These are phyloP conservation scores for Limnephilus auricula DNA, from an alignment of 2,888 invertebrate species.

Conservation along the genomic window DNA sequence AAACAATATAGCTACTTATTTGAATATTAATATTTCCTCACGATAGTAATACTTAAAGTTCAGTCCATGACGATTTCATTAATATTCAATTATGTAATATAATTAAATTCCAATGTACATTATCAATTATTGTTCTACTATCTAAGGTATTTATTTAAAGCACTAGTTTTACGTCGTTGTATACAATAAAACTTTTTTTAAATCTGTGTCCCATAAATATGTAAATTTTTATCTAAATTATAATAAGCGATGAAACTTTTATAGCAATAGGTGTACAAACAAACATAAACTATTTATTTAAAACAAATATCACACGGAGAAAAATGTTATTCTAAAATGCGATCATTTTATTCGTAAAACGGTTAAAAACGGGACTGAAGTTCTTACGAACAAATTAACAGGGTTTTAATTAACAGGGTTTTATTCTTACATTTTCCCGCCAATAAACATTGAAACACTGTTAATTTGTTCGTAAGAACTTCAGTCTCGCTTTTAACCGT, in stretches of 20 bases:
- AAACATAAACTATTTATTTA: background rate
- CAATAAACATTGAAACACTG: too few species aligned
- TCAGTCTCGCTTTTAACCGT: too few species aligned
- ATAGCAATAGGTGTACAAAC: background rate
- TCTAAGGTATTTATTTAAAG: background rate
- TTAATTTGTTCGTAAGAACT: too few species aligned
- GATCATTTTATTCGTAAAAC: too few species aligned
- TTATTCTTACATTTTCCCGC: too few species aligned
- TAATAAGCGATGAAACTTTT: background rate
- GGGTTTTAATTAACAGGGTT: too few species aligned
- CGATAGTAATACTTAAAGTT: background rate
- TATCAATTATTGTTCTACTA: background rate
- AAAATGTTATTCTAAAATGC: too few species aligned
- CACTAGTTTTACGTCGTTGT: background rate
- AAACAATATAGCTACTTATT: background rate
- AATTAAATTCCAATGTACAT: background rate
- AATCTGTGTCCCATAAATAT: background rate
- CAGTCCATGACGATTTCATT: background rate
- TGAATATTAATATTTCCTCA: background rate
- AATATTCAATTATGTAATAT: background rate
- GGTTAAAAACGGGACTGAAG: too few species aligned
- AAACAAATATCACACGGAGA: background rate
- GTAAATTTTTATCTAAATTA: background rate
- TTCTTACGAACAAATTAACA: too few species aligned
- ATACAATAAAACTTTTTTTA: background rate